Base-by-base conservation (phyloP, 2,113 vertebrate genomes). In the Lagopus leucura region DNA sequence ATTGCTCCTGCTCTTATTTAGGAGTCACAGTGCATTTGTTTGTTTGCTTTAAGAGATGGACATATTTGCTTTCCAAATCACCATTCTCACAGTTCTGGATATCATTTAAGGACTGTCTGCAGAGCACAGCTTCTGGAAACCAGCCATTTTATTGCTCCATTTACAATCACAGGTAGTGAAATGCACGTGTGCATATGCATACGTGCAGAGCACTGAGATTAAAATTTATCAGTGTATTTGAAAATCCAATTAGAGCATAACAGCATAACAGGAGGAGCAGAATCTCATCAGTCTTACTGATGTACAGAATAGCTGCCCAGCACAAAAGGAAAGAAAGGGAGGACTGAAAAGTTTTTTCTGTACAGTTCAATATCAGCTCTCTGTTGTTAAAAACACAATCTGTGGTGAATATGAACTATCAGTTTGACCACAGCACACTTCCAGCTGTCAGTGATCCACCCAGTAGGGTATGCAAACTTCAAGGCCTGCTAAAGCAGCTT, bases 121-220 rank as follows among this genome's bases (percentile, higher is more conserved):
- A 36, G 32, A 34, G 4, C 1, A 40, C 4, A 20, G 28, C 19
- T 42, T 52, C 43, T 55, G 30, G 81, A 65, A 72, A 43, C 10
- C 32, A 78, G 55, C 40, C 40, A 1, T 82, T 30, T 38, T 11
- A 1, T 8, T 32, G 18, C 32, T 20, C 18, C 0, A 0, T 42
- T 83, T 67, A 43, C 32, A 43, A 8, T 8, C 54, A 50, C 34
- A 64, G 47, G 36, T 65, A 65, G n/a, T 16, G 10, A 72, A 70
- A 91, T 0, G 1, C 25, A 20, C 1, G 11, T 1, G 3, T n/a
- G 27, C 6, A 9, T 0, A 1, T 3, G 18, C 50, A 69, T 19
- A 75, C 4, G 13, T 5, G 11, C 5, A 7, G n/a, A 72, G 8
- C 27, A 48, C 34, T 0, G 2, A 55, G 25, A 73, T 58, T 8